These are phyloP conservation scores for Pipistrellus kuhlii DNA, from an alignment of 2,797 vertebrate species.

Conservation along the genomic window DNA sequence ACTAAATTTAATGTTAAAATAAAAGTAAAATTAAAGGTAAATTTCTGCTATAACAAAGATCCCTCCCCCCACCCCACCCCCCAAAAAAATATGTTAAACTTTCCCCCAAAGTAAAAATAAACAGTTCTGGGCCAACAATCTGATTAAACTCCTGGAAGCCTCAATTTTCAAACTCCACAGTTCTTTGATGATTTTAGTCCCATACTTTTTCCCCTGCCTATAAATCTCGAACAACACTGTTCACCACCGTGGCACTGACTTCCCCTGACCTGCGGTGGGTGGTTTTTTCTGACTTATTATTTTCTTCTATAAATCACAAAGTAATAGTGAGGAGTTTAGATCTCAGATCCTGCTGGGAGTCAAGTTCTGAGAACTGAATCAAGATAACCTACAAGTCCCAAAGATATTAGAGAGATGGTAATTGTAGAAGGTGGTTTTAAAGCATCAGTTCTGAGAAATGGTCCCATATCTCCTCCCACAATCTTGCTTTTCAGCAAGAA, in stretches of 20 bases:
- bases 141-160: conserved; percentile 24
- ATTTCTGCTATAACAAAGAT: neutral
- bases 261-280: conserved; percentile 3
- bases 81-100: neutral
- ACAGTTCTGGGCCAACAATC: neutral
- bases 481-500: neutral
- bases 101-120: neutral
- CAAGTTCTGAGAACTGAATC: conserved; percentile 45
- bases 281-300: neutral
- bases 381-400: neutral
- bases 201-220: conserved; percentile 37
- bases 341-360: conserved; percentile 50
- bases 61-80: no score
- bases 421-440: conserved; percentile 49
- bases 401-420: neutral
- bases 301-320: neutral
- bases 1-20: neutral
- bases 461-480: neutral
- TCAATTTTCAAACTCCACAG: conserved; percentile 42
- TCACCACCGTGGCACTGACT: neutral
- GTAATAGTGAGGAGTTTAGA: conserved; percentile 17
- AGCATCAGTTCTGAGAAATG: neutral
- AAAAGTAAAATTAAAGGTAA: neutral
- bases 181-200: conserved; percentile 46
- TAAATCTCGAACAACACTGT: conserved; percentile 26